Conservation (phyloP, 2,113 vertebrate species). For the Cygnus atratus region DNA sequence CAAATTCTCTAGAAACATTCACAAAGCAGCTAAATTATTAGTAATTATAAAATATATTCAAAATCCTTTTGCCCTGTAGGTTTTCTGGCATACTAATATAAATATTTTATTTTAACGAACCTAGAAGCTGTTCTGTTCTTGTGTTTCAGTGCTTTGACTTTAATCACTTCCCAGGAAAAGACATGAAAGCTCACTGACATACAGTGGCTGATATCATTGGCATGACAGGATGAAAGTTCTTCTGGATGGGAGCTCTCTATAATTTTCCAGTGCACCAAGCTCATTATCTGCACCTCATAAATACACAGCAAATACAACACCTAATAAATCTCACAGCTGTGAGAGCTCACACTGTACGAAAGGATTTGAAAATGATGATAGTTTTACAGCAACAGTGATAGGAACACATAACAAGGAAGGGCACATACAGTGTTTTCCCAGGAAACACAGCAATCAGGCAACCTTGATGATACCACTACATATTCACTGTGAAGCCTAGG, state of each 20-base stretch:
- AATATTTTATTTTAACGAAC: neutral
- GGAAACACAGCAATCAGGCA: neutral
- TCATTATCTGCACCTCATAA: conserved; percentile 38
- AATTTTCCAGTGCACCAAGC: neutral
- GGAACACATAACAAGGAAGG: neutral
- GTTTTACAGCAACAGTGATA: neutral
- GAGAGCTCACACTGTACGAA: neutral
- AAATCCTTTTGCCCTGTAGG: neutral
- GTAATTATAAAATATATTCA: neutral
- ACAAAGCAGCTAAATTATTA: neutral
- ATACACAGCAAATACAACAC: neutral
- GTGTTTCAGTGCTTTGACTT: neutral
- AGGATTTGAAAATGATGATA: neutral
- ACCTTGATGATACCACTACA: neutral
- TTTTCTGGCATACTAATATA: neutral
- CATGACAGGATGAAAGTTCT: neutral
- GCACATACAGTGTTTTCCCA: neutral
- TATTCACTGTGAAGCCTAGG: neutral
- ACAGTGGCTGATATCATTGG: neutral
- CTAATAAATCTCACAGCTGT: conserved; percentile 33
- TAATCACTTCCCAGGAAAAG: neutral
- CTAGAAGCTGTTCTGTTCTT: neutral
- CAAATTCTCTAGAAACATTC: neutral
- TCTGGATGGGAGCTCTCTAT: neutral
- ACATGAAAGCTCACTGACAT: neutral